Conservation (phyloP, 1,140 invertebrate genomes). For the Teleogryllus occipitalis region DNA sequence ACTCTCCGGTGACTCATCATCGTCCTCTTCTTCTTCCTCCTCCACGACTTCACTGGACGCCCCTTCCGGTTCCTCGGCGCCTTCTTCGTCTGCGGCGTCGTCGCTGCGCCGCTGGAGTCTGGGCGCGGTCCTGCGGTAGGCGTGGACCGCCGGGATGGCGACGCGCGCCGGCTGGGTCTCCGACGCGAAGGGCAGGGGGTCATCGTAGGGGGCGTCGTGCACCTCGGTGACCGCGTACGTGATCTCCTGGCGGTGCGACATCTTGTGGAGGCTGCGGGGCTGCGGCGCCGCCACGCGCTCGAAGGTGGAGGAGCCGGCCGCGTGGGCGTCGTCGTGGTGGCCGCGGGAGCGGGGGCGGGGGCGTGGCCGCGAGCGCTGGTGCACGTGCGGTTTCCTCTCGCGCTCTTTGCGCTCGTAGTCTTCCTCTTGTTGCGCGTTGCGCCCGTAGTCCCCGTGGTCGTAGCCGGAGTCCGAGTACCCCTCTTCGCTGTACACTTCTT, state of each 20-base stretch:
- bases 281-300: neutral
- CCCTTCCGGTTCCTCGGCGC: conserved; percentile 18
- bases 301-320: neutral
- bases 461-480: conserved; percentile 69
- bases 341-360: too few relatives aligned
- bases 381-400: conserved; percentile 11
- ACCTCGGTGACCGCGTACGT: neutral
- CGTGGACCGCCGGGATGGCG: neutral
- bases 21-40: neutral
- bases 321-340: conserved; percentile 1
- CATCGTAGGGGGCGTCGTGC: neutral
- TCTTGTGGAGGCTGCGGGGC: neutral
- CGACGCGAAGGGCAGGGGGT: too few relatives aligned
- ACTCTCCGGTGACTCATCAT: neutral
- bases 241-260: neutral
- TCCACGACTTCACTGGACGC: conserved; percentile 23
- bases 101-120: neutral
- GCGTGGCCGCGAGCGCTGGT: neutral
- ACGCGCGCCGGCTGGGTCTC: neutral
- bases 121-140: neutral
- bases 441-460: conserved; percentile 62
- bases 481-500: conserved; percentile 59
- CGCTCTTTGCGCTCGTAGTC: conserved; percentile 30
- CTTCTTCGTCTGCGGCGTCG: conserved; percentile 17
- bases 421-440: conserved; percentile 45